A percentile compares a stretch with the other conserved stretches of the same genome.
Evolutionary conservation across 2,797 vertebrate genomes (phyloP).

Genomic region (Dromococcyx pavoninus): DNA sequence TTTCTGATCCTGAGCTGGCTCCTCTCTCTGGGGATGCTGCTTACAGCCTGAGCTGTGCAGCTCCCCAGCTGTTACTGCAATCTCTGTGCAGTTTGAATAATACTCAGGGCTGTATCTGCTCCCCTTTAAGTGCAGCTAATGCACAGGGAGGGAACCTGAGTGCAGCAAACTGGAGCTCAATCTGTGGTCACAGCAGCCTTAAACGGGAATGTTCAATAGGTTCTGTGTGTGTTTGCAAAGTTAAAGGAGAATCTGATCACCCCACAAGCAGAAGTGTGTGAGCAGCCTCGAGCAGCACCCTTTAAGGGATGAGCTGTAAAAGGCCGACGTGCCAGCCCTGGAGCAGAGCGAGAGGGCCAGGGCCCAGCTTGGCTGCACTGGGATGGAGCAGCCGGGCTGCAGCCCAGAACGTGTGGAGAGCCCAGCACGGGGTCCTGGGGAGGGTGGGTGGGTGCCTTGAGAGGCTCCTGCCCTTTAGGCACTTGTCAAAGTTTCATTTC

Average conservation of each 20-base stretch:
- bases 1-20: neutral
- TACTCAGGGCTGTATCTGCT: neutral
- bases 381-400: neutral
- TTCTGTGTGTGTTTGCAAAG: neutral
- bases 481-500: neutral
- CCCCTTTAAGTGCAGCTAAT: neutral
- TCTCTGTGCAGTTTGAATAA: neutral
- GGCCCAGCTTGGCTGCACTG: rapidly evolving
- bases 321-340: rapidly evolving
- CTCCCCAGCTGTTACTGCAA: neutral
- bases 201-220: neutral
- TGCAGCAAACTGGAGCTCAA: neutral
- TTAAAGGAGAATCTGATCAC: neutral
- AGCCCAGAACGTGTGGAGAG: rapidly evolving
- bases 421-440: rapidly evolving
- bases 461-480: neutral
- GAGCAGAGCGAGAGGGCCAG: rapidly evolving
- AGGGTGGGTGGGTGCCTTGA: neutral
- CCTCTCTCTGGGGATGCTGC: neutral
- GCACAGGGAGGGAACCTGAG: neutral
- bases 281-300: neutral
- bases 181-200: neutral
- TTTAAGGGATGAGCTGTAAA: neutral
- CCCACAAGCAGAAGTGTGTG: neutral
- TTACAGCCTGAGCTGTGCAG: neutral